phyloP scores from a whole-genome alignment of 2,888 invertebrate species.

The Caenorhabditis sinica region DNA sequence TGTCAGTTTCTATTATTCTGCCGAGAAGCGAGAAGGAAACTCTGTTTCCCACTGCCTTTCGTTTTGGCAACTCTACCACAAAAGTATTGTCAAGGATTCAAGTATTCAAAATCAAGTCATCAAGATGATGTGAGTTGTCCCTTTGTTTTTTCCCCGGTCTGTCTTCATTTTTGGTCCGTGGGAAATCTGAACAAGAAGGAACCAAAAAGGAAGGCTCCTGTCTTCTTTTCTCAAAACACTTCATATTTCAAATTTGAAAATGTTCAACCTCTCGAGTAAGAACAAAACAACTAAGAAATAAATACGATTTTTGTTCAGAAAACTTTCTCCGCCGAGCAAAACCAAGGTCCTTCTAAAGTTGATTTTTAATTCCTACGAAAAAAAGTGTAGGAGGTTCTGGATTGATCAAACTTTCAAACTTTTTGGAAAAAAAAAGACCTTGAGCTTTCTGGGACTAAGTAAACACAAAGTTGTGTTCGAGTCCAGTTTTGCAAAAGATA shows the following conservation, averaged over 20 bases:
- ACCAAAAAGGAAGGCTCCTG: slow-evolving; percentile 5
- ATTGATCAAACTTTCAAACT: slow-evolving; percentile 25
- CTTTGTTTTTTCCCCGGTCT: slow-evolving; percentile 31
- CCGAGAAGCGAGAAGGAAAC: neutral
- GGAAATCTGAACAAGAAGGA: slow-evolving; percentile 31
- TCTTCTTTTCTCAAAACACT: slow-evolving; percentile 30
- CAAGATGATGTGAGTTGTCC: slow-evolving; percentile 64
- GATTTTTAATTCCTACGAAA: slow-evolving; percentile 18
- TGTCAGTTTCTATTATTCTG: slow-evolving; percentile 10
- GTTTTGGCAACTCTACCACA: neutral
- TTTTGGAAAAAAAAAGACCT: neutral
- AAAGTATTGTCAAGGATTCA: slow-evolving; percentile 42
- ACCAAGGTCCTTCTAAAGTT: neutral
- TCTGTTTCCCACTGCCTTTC: neutral
- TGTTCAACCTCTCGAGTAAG: neutral
- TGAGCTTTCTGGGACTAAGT: slow-evolving; percentile 16
- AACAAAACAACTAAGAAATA: slow-evolving; percentile 10
- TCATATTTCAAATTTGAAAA: slow-evolving; percentile 37
- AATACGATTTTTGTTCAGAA: neutral
- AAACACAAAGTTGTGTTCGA: slow-evolving; percentile 38
- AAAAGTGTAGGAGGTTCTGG: slow-evolving; percentile 16
- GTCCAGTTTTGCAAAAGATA: slow-evolving; percentile 24
- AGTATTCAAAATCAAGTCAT: slow-evolving; percentile 58
- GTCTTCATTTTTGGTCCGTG: slow-evolving; percentile 47
- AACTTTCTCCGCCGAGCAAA: neutral